Conservation (phyloP, 2,888 invertebrate species). For the Drosophila falleni region DNA sequence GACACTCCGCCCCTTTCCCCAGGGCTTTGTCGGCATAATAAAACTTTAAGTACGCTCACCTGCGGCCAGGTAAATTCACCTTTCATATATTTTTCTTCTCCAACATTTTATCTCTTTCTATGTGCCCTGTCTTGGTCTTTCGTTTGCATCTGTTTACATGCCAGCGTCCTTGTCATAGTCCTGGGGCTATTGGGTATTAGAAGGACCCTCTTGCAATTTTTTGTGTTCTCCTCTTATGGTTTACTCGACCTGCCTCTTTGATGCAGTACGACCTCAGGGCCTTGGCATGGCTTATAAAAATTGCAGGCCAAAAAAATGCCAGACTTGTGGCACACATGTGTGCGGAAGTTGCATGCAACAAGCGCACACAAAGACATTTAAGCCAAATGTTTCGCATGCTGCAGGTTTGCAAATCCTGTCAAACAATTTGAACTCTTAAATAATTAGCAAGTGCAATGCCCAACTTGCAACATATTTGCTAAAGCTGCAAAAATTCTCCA, state of each 20-base stretch:
- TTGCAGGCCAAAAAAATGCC: constrained; percentile 39
- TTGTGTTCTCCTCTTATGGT: constrained; percentile 30
- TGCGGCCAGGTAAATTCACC: constrained; percentile 42
- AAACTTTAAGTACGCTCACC: constrained; percentile 72
- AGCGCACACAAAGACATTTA: constrained; percentile 27
- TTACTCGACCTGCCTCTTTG: constrained; percentile 33
- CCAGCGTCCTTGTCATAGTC: constrained; percentile 40
- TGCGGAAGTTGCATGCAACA: constrained; percentile 9
- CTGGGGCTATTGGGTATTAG: constrained; percentile 63
- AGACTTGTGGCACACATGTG: constrained; percentile 30
- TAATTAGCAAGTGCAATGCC: constrained; percentile 44
- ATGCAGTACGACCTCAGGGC: constrained; percentile 43
- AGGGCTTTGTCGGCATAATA: constrained; percentile 61
- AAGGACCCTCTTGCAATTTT: constrained; percentile 8
- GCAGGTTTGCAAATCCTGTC: neutral
- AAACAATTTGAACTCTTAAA: constrained; percentile 34
- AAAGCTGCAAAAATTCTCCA: neutral
- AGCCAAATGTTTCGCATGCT: constrained; percentile 28
- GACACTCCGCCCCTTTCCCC: neutral
- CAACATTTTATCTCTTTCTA: constrained; percentile 1
- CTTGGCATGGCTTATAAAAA: constrained; percentile 55
- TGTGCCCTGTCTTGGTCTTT: constrained; percentile 15
- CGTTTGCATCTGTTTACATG: constrained; percentile 67
- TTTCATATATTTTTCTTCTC: neutral
- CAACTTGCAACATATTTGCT: constrained; percentile 3